Conservation (phyloP, 2,113 vertebrate genomes). For the Ciconia boyciana region DNA sequence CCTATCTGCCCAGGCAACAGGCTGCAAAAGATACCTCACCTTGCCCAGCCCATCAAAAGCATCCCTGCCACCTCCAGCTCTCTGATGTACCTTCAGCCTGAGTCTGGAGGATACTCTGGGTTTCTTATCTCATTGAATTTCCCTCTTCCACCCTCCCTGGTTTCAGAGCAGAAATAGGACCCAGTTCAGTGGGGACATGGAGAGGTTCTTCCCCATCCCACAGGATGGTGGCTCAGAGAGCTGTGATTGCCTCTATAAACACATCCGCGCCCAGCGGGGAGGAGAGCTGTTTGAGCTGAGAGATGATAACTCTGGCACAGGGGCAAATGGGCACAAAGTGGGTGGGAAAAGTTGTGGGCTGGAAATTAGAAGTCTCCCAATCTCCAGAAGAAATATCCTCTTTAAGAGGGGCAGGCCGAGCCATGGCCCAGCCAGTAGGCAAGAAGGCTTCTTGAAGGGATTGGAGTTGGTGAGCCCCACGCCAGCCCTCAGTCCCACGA, state of each 20-base stretch:
- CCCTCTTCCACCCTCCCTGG: background rate
- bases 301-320: background rate
- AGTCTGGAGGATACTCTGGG: background rate
- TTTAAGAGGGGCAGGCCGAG: background rate
- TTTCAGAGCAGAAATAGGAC: background rate
- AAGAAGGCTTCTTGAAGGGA: background rate
- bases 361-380: background rate
- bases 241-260: background rate
- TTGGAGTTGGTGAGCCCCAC: background rate
- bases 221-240: background rate
- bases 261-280: rapidly evolving
- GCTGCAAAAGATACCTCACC: background rate
- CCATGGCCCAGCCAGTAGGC: background rate
- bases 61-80: background rate
- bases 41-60: background rate
- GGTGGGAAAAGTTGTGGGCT: background rate
- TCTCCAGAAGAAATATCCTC: background rate
- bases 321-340: background rate
- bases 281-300: background rate
- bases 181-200: background rate
- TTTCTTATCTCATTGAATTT: background rate
- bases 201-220: background rate
- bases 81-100: background rate
- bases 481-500: background rate
- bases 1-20: background rate